Conservation (phyloP, 2,888 invertebrate genomes). For the Eristalinus sepulchralis region DNA sequence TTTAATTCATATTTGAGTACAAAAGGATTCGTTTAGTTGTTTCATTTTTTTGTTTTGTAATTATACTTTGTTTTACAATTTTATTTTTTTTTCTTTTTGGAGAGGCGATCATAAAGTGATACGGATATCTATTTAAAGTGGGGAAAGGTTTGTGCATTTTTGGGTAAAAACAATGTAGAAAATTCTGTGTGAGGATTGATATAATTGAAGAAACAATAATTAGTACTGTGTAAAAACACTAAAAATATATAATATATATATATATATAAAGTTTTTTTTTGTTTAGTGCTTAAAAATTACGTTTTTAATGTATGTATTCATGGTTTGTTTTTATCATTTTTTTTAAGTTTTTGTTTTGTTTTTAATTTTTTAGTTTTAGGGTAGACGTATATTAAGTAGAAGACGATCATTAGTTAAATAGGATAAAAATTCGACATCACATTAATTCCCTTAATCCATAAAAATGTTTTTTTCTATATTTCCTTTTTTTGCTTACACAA, state of each 20-base stretch:
- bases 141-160: slow-evolving; percentile 63
- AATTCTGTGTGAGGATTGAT: slow-evolving; percentile 50
- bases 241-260: slow-evolving; percentile 54
- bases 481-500: neutral
- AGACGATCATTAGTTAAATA: slow-evolving; percentile 70
- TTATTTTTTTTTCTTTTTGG: slow-evolving; percentile 45
- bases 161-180: slow-evolving; percentile 43
- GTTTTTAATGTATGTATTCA: slow-evolving; percentile 22
- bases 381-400: slow-evolving; percentile 71
- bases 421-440: slow-evolving; percentile 72
- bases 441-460: slow-evolving; percentile 70
- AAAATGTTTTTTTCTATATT: slow-evolving; percentile 39
- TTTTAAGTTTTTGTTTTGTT: slow-evolving; percentile 50
- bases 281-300: slow-evolving; percentile 68
- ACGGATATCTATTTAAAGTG: slow-evolving; percentile 48
- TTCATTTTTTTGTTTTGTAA: neutral
- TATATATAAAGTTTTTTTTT: slow-evolving; percentile 65
- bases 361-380: slow-evolving; percentile 64
- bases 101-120: slow-evolving; percentile 59
- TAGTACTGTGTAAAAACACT: slow-evolving; percentile 69
- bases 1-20: slow-evolving; percentile 54
- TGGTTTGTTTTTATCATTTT: slow-evolving; percentile 68
- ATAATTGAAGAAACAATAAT: slow-evolving; percentile 26
- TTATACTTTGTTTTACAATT: slow-evolving; percentile 6
- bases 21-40: slow-evolving; percentile 48